phyloP scores from a whole-genome alignment of 2,113 vertebrate genomes.

The Cheilinus undulatus region DNA sequence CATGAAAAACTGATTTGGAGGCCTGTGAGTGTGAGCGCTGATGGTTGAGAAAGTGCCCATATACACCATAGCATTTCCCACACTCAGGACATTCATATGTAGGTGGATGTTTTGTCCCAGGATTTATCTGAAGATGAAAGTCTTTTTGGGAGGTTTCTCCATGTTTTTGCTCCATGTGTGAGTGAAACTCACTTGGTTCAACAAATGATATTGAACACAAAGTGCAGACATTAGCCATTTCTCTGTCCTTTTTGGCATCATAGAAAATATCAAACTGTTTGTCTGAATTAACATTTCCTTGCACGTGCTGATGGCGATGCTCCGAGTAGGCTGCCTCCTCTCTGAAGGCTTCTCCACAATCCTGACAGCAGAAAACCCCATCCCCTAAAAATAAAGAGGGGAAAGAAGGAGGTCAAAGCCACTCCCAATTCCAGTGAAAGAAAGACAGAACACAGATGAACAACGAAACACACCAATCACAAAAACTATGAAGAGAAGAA shows the following conservation, averaged over 20 bases:
- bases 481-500: slow-evolving; percentile 40
- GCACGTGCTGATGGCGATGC: slow-evolving; percentile 72
- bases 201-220: slow-evolving; percentile 76
- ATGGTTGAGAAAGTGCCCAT: slow-evolving; percentile 84
- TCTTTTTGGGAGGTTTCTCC: slow-evolving; percentile 29
- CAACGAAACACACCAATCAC: slow-evolving; percentile 23
- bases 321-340: slow-evolving; percentile 74
- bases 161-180: slow-evolving; percentile 65
- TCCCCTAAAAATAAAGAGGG: slow-evolving; percentile 80
- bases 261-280: slow-evolving; percentile 59
- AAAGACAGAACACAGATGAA: slow-evolving; percentile 42
- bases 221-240: slow-evolving; percentile 66
- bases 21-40: slow-evolving; percentile 80
- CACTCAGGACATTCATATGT: slow-evolving; percentile 81
- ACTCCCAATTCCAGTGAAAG: slow-evolving; percentile 63
- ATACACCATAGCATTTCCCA: slow-evolving; percentile 76
- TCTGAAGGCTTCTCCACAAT: slow-evolving; percentile 79
- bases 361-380: slow-evolving; percentile 77
- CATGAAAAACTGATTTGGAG: slow-evolving; percentile 82
- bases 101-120: slow-evolving; percentile 60
- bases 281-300: slow-evolving; percentile 65
- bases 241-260: slow-evolving; percentile 65
- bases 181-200: slow-evolving; percentile 64
- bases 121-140: neutral
- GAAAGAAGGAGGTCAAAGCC: slow-evolving; percentile 77